Conservation (phyloP, 1,140 invertebrate genomes). For the Propsilocerus akamusi region DNA sequence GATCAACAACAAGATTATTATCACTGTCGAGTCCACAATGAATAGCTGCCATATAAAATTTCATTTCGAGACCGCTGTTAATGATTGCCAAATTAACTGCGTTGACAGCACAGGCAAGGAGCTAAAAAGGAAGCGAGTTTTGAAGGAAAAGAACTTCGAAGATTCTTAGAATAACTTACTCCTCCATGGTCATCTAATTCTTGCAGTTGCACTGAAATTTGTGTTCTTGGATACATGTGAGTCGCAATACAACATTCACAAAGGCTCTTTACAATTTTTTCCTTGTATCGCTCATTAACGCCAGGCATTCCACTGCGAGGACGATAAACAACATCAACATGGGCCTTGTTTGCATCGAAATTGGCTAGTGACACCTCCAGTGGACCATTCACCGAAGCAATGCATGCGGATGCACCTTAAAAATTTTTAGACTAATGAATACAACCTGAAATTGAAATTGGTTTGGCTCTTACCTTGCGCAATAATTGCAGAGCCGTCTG, state of each 20-base stretch:
- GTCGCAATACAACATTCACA: slow-evolving; percentile 52
- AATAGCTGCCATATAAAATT: slow-evolving; percentile 57
- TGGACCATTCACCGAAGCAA: slow-evolving; percentile 68
- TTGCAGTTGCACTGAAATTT: slow-evolving; percentile 61
- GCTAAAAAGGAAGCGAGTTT: slow-evolving; percentile 25
- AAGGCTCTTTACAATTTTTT: slow-evolving; percentile 52
- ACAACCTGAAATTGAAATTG: slow-evolving; percentile 5
- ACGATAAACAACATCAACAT: slow-evolving; percentile 56
- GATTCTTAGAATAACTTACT: slow-evolving; percentile 28
- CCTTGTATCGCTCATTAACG: slow-evolving; percentile 49
- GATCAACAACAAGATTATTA: slow-evolving; percentile 46
- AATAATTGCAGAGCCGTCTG: slow-evolving; percentile 56
- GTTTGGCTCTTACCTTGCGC: slow-evolving; percentile 34
- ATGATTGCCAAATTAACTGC: slow-evolving; percentile 59
- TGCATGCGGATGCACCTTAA: slow-evolving; percentile 52
- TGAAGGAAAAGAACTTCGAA: not conserved
- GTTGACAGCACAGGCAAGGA: slow-evolving; percentile 65
- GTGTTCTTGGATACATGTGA: slow-evolving; percentile 53
- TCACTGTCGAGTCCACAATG: slow-evolving; percentile 45
- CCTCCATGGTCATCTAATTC: slow-evolving; percentile 73
- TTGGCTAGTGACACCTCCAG: slow-evolving; percentile 49
- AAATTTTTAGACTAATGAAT: slow-evolving; percentile 10
- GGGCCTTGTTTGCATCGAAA: slow-evolving; percentile 57
- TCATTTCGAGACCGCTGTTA: slow-evolving; percentile 61
- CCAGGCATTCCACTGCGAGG: slow-evolving; percentile 57